Percentiles rank a stretch among this genome's conserved stretches.
These are phyloP conservation scores for Umimayanthus chanpuru DNA, from an alignment of 92 coral and sea anemone genomes.

Conservation along the genomic window DNA sequence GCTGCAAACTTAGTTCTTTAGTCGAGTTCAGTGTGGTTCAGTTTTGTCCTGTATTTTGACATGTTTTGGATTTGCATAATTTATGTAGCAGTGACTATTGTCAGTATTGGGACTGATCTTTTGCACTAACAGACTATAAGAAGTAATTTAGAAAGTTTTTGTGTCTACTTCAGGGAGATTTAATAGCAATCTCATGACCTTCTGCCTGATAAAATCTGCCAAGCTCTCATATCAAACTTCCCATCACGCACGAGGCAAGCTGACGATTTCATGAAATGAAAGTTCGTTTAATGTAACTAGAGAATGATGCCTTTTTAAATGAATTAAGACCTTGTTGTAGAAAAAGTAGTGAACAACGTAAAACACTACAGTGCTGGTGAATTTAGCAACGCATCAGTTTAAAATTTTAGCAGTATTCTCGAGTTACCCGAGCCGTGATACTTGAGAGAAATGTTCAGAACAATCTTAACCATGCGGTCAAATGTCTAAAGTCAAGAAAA, in stretches of 20 bases:
- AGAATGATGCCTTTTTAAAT: conserved; percentile 12
- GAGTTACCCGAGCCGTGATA: too few relatives aligned
- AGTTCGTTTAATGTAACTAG: background rate
- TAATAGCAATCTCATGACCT: conserved; percentile 10
- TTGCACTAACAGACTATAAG: background rate
- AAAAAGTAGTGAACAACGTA: background rate
- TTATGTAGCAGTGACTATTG: background rate
- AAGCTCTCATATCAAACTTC: conserved; percentile 1
- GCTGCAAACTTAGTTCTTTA: background rate
- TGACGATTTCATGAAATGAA: conserved; percentile 25
- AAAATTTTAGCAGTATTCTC: too few relatives aligned
- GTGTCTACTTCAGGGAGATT: background rate
- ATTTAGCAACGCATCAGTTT: background rate
- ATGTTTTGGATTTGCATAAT: background rate
- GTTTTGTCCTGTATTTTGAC: too few relatives aligned
- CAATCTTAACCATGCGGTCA: background rate
- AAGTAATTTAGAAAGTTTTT: background rate
- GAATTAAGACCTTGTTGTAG: background rate
- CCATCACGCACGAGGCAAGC: conserved; percentile 2
- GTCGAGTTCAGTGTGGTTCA: too few relatives aligned
- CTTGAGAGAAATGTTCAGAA: background rate
- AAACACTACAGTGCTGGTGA: background rate
- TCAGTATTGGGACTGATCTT: background rate
- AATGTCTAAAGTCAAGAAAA: background rate
- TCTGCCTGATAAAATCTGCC: conserved; percentile 30